Evolutionary conservation across 2,113 vertebrate species (phyloP), one percentile per base, ranked within the genome.

Genomic region (Chamaetylas fuelleborni): DNA sequence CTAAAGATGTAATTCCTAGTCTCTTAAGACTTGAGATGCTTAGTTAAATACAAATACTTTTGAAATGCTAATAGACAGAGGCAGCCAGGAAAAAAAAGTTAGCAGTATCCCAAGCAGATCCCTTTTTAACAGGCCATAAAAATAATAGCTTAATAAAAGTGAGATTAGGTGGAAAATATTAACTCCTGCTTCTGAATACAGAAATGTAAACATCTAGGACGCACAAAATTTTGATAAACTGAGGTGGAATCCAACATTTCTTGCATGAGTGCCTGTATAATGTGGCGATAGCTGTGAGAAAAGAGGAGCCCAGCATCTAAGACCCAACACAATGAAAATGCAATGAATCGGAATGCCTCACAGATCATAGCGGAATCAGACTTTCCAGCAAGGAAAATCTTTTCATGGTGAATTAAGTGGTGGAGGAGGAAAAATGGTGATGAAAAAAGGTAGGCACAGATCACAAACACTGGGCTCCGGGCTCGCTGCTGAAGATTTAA

Each of bases 361-460:
- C 98, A 98, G 99, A 99, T 99, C 99, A 99, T 98, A 99, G 99
- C 96, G 97, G 98, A 99, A 99, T 99, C 99, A 99, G 99, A 99
- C 99, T 99, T 99, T 99, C 99, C 99, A 99, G 99, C 99, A 99
- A 99, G 99, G 99, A 99, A 99, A 99, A 99, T 99, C 99, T 99
- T 99, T 99, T 99, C 99, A 99, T 98, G 99, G 99, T 97, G 98
- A 99, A 99, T 99, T 99, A 99, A 99, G 98, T 98, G 98, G 98
- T 97, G 98, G 98, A 99, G 98, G 98, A 98, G 99, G 98, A 98
- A 98, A 98, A 99, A 98, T 98, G 98, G 98, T 98, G 98, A 98
- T 98, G 98, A 98, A 98, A 98, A 98, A 98, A 99, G 98, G 98
- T 98, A 98, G 98, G 98, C 98, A 96, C 97, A 98, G 98, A 98